A percentile compares a stretch with the other conserved stretches of the same genome.
These are phyloP conservation scores for Myrmecobius fasciatus DNA, from an alignment of 2,113 vertebrate genomes.

Conservation along the genomic window DNA sequence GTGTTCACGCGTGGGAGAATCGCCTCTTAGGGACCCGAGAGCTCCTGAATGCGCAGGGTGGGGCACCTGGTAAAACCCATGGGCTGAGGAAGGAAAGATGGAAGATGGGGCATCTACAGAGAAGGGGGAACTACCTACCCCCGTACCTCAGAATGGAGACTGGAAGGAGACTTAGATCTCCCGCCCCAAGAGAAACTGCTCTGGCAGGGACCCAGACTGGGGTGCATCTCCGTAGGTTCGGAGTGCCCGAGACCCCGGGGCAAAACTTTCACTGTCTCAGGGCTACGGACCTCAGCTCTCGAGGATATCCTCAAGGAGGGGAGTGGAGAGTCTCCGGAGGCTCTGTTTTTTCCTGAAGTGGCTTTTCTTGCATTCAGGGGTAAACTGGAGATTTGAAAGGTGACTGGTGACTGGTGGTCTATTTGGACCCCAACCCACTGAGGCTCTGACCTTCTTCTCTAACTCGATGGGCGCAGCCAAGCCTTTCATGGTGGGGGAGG, in stretches of 20 bases:
- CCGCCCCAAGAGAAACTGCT: not conserved
- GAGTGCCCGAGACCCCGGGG: not conserved
- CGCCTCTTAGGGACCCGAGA: conserved; percentile 27
- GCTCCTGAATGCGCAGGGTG: conserved; percentile 14
- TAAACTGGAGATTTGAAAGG: not conserved
- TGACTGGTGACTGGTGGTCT: not conserved
- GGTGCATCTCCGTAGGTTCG: not conserved
- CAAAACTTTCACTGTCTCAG: not conserved
- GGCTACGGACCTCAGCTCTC: not conserved
- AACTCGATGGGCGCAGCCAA: not conserved
- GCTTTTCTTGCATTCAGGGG: not conserved
- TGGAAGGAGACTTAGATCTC: not conserved
- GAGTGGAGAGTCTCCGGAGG: not conserved
- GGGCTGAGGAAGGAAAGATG: not conserved
- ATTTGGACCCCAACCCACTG: not conserved
- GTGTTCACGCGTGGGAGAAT: not conserved
- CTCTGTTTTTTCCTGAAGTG: not conserved
- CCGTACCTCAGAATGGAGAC: not conserved
- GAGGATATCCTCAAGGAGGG: not conserved
- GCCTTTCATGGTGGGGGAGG: not conserved
- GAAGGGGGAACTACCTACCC: not conserved
- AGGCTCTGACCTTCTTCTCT: not conserved
- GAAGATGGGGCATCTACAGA: not conserved
- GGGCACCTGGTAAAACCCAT: not conserved
- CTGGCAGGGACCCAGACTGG: not conserved